Percentiles rank a stretch among this genome's conserved stretches.
phyloP scores from a whole-genome alignment of 1,140 invertebrate genomes.

The Orussus abietinus region DNA sequence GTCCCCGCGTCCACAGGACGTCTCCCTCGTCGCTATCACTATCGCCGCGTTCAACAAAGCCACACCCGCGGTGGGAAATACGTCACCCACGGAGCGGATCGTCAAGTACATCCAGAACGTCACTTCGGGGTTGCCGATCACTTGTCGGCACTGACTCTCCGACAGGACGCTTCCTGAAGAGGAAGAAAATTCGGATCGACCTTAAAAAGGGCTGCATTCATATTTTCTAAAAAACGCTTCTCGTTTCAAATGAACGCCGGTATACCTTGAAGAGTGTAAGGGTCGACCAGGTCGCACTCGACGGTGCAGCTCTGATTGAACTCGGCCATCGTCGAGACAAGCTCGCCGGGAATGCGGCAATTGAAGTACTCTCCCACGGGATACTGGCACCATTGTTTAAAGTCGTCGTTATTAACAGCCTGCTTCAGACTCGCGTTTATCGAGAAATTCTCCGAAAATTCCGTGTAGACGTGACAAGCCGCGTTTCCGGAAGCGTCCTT shows the following conservation, averaged over 20 bases:
- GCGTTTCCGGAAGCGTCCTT: slow-evolving; percentile 49
- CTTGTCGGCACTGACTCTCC: slow-evolving; percentile 61
- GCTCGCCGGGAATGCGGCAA: slow-evolving; percentile 54
- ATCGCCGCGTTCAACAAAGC: slow-evolving; percentile 70
- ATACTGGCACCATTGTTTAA: slow-evolving; percentile 57
- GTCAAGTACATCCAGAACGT: slow-evolving; percentile 71
- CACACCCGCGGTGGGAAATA: slow-evolving; percentile 69
- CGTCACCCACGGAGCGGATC: slow-evolving; percentile 68
- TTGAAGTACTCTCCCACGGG: slow-evolving; percentile 55
- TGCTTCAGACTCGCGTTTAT: slow-evolving; percentile 56
- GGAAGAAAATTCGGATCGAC: slow-evolving; percentile 14
- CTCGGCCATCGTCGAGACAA: slow-evolving; percentile 39
- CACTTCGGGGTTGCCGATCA: slow-evolving; percentile 59
- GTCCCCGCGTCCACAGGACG: slow-evolving; percentile 71
- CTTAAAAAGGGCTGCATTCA: no score
- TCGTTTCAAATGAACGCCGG: no score
- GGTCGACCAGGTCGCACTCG: slow-evolving; percentile 64
- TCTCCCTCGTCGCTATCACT: slow-evolving; percentile 76
- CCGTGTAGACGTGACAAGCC: slow-evolving; percentile 62
- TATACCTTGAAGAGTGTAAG: slow-evolving; percentile 59
- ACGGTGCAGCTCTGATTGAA: slow-evolving; percentile 55
- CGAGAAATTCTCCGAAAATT: slow-evolving; percentile 51
- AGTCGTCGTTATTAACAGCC: slow-evolving; percentile 43
- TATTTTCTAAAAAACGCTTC: neutral
- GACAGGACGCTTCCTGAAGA: slow-evolving; percentile 57